Percentiles rank a stretch among this genome's conserved stretches.
phyloP scores from a whole-genome alignment of 64 coral and sea anemone species.

The Stylophora pistillata region DNA sequence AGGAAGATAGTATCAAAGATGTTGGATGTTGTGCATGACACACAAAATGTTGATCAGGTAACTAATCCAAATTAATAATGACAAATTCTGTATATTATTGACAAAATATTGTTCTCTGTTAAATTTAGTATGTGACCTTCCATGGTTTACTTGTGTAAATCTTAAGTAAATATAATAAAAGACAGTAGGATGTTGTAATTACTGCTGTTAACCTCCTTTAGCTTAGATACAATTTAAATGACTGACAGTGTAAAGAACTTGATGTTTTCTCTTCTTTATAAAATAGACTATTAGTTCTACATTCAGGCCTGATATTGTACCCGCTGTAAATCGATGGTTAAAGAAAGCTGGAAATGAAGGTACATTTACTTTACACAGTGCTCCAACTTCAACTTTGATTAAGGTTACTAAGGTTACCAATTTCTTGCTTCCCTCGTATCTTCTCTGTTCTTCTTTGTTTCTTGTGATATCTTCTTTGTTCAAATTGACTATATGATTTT shows the following conservation, averaged over 20 bases:
- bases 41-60: constrained; percentile 11
- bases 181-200: too few relatives aligned
- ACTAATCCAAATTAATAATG: neutral
- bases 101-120: too few relatives aligned
- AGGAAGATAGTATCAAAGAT: constrained; percentile 4
- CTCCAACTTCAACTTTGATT: neutral
- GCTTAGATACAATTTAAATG: neutral
- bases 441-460: too few relatives aligned
- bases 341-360: constrained; percentile 94
- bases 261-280: neutral
- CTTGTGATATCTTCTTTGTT: too few relatives aligned
- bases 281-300: constrained; percentile 79
- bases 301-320: constrained; percentile 84
- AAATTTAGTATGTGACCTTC: too few relatives aligned
- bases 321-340: constrained; percentile 88
- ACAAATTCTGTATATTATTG: too few relatives aligned
- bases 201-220: neutral
- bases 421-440: too few relatives aligned
- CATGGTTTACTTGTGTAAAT: too few relatives aligned
- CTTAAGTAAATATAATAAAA: too few relatives aligned
- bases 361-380: neutral
- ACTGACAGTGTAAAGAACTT: neutral
- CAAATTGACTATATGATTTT: too few relatives aligned
- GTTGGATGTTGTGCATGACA: neutral
- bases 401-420: too few relatives aligned